Conservation (phyloP, 2,797 vertebrate species). For the Protonibea diacanthus region DNA sequence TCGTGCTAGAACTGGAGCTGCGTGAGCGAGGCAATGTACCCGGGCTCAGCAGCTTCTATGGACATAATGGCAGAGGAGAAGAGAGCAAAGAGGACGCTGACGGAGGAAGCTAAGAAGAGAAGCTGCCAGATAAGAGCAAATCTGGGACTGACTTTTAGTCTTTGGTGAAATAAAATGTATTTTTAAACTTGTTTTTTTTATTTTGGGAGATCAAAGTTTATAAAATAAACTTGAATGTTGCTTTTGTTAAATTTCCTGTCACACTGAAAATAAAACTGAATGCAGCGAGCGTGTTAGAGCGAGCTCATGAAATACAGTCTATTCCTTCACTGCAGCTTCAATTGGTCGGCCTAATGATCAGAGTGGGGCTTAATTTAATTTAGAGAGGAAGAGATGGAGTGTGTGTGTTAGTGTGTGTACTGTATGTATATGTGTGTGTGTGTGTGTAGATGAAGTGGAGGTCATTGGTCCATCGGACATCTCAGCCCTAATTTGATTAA, state of each 20-base stretch:
- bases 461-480: constrained; percentile 56
- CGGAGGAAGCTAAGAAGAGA: too few relatives aligned
- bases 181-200: too few relatives aligned
- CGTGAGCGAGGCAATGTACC: too few relatives aligned
- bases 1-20: too few relatives aligned
- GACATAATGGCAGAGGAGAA: too few relatives aligned
- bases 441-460: constrained; percentile 41
- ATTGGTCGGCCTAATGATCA: constrained; percentile 27
- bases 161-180: too few relatives aligned
- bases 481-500: constrained; percentile 70
- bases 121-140: too few relatives aligned
- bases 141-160: too few relatives aligned
- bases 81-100: too few relatives aligned
- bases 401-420: constrained; percentile 26
- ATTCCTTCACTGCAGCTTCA: constrained; percentile 7
- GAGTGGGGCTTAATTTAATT: constrained; percentile 55
- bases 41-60: too few relatives aligned
- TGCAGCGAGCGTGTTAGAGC: background rate
- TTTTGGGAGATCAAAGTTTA: background rate
- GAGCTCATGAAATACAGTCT: constrained; percentile 8
- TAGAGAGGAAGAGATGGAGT: constrained; percentile 12
- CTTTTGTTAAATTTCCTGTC: background rate
- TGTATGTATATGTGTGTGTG: constrained; percentile 10
- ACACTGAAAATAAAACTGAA: background rate
- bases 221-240: background rate